Evolutionary conservation across 1,140 invertebrate species (phyloP), one percentile per base, ranked within the genome.

Genomic region (Drosophila pallidifrons): DNA sequence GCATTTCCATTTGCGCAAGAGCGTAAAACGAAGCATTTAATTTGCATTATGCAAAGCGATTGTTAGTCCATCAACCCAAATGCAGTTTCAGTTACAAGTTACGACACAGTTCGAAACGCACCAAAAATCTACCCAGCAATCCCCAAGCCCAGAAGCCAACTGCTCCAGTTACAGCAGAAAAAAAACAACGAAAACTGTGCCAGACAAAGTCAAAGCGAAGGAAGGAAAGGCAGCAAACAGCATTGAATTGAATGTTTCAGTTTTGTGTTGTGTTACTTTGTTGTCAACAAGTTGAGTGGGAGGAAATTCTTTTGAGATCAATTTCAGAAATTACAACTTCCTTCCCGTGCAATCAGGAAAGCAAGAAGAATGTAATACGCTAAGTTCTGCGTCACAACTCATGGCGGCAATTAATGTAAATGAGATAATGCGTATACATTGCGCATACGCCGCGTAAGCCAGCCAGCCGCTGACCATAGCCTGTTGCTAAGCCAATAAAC

Each of bases 31-130:
- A 32, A 15, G 41, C 72, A 75, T 71, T 71, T 75, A 65, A 71
- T 75, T 75, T 75, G 35, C 73, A 72, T 71, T 75, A 75, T 63
- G 67, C 66, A 75, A 75, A 68, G 30, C 57, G 45, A 51, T 58
- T 70, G 58, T 16, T 45, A 49, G 51, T 75, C 58, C 66, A 57
- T 58, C 52, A 52, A 58, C 28, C 13, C 13, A 28, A 68, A 20
- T 51, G 46, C 59, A 46, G 25, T 47, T 60, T 28, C 73, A 49
- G 35, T 32, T 32, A 38, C 20, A 38, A 38, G 35, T 38, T 38
- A 10, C 35, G 10, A 38, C 16, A 51, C 45, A 45, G 20, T 28
- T 11, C 15, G 15, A 41, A 32, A 32, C 32, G 7, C 32, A 32
- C 6, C 20, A 25, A 55, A 69, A 46, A 38, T 49, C 10, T 43